Conservation (phyloP, 1,140 invertebrate genomes). For the Drosophila ananassae region DNA sequence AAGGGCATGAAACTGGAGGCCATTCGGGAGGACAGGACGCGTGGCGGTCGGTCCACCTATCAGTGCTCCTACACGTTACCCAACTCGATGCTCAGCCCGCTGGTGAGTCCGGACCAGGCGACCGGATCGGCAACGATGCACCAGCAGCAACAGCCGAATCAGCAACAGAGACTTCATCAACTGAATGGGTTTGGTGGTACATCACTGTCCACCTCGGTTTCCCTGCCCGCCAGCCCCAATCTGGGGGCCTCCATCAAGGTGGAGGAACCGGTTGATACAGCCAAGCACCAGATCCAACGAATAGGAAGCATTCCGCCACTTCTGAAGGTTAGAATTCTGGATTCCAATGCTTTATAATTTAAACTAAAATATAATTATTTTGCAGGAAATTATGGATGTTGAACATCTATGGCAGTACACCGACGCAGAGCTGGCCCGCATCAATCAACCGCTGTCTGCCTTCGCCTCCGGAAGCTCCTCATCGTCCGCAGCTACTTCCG, state of each 20-base stretch:
- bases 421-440: slow-evolving; percentile 87
- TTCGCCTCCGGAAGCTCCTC: slow-evolving; percentile 73
- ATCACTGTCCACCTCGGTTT: slow-evolving; percentile 38
- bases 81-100: slow-evolving; percentile 86
- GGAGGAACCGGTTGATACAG: slow-evolving; percentile 51
- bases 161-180: slow-evolving; percentile 59
- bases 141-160: slow-evolving; percentile 54
- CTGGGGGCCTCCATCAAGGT: slow-evolving; percentile 64
- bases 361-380: slow-evolving; percentile 31
- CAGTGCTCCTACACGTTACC: slow-evolving; percentile 95
- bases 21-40: slow-evolving; percentile 96
- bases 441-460: slow-evolving; percentile 84
- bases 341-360: too few species aligned
- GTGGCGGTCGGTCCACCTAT: slow-evolving; percentile 97
- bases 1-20: slow-evolving; percentile 99
- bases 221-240: slow-evolving; percentile 63
- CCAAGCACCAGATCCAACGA: slow-evolving; percentile 35
- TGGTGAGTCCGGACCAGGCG: slow-evolving; percentile 74
- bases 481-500: slow-evolving; percentile 45
- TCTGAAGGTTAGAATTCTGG: slow-evolving; percentile 54
- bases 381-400: slow-evolving; percentile 96
- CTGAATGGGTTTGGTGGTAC: slow-evolving; percentile 57
- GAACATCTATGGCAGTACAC: slow-evolving; percentile 97
- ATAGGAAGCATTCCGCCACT: slow-evolving; percentile 65
- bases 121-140: slow-evolving; percentile 55